A percentile compares a stretch with the other conserved stretches of the same genome.
phyloP scores from a whole-genome alignment of 1,140 invertebrate genomes.

The Pseudomyrmex sp. region DNA sequence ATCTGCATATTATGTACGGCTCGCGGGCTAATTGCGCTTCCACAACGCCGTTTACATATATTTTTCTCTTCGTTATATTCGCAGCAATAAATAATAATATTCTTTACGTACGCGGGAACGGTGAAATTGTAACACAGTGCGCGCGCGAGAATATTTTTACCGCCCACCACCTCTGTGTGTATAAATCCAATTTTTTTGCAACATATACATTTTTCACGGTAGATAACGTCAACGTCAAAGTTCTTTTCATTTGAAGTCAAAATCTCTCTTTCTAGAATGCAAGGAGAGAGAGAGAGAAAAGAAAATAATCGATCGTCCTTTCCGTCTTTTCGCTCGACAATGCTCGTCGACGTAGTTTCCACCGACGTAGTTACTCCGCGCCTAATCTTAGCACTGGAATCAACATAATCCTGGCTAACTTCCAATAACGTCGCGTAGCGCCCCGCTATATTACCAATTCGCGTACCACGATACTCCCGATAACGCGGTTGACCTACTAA shows the following conservation, averaged over 20 bases:
- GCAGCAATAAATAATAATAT: no score
- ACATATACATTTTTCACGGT: neutral
- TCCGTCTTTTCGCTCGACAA: neutral
- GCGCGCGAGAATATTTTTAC: neutral
- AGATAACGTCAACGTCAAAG: neutral
- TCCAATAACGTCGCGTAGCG: conserved; percentile 14
- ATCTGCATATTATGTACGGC: conserved; percentile 18
- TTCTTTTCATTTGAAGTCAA: neutral
- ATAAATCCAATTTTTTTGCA: no score
- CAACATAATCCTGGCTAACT: conserved; percentile 20
- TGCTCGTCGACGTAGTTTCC: no score
- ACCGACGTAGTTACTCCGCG: no score
- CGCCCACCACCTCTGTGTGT: no score
- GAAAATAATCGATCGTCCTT: neutral
- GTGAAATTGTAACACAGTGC: neutral
- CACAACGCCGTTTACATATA: neutral
- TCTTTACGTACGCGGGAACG: neutral
- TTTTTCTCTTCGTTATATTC: neutral
- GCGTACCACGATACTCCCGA: conserved; percentile 22
- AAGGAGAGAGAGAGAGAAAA: neutral
- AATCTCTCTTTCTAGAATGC: neutral
- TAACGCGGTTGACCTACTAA: conserved; percentile 51
- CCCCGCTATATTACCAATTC: conserved; percentile 28
- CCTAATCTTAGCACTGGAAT: conserved; percentile 19
- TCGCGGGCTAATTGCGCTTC: neutral